Base-by-base conservation (phyloP, 2,113 vertebrate species). In the Toxotes chatareus region DNA sequence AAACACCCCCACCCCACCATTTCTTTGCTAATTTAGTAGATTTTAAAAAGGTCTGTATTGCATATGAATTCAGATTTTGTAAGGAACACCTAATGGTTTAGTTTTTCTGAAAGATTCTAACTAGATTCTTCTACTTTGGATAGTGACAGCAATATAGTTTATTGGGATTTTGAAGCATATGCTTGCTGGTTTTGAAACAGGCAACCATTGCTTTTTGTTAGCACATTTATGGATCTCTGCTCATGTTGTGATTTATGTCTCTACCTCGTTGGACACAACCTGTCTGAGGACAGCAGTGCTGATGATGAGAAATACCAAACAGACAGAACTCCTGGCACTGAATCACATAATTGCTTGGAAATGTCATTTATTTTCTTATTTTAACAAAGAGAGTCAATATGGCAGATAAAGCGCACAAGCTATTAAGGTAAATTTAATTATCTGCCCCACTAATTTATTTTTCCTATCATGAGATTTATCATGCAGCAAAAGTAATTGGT, bases 401-500 rank as follows among this genome's bases (percentile, higher is more conserved):
- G 59, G 40, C 49, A 83, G 83, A 87, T 86, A 84, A 85, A 89
- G 69, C 79, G 73, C 69, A 79, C 57, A 57, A 68, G 78, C 76
- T 87, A 86, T 89, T 88, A 83, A 64, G 77, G 80, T 85, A 82
- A 88, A 91, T 86, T 85, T 80, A 91, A 87, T 91, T 67, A 89
- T 81, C 77, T 88, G 66, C 63, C 23, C 34, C 73, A 57, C 65
- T 89, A 79, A 86, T 89, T 82, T 84, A 91, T 79, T 88, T 86
- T 87, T 75, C 42, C 61, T 79, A 77, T 88, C 78, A 79, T 59
- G 46, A 81, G 67, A 82, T 88, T 83, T 70, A 84, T 88, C 82
- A 80, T 84, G 88, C 66, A 79, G 76, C 80, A 84, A 64, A 80
- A 71, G 47, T 70, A 80, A 86, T 75, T 86, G 80, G 68, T 57